A percentile compares a stretch with the other conserved stretches of the same genome.
Conservation (phyloP, 1,140 invertebrate genomes). For the Panagrolaimus sp. region DNA sequence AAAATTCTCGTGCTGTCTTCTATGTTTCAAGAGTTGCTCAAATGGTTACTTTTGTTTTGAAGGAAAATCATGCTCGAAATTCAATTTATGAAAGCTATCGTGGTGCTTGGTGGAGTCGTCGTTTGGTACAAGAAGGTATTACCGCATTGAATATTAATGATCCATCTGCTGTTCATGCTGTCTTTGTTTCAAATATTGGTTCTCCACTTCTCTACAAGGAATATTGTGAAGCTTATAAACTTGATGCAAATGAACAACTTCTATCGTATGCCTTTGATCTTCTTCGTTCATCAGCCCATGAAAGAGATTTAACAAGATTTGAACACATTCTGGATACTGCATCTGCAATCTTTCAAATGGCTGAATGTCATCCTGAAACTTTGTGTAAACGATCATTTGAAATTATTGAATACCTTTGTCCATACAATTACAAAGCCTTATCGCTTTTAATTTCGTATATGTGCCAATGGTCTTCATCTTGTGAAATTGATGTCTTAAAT, state of each 20-base stretch:
- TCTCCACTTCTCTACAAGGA: neutral
- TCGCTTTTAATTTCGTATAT: too few relatives aligned
- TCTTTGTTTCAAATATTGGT: neutral
- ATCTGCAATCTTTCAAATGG: too few relatives aligned
- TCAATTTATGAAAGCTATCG: neutral
- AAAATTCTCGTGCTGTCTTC: conserved; percentile 15
- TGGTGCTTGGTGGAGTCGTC: neutral
- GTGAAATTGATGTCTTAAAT: too few relatives aligned
- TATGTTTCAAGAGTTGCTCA: neutral
- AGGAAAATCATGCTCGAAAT: neutral
- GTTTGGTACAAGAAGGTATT: neutral
- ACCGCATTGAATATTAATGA: neutral
- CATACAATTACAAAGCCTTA: too few relatives aligned
- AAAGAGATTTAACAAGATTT: neutral
- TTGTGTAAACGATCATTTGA: too few relatives aligned
- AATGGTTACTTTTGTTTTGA: neutral
- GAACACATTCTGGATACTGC: neutral
- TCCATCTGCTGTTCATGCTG: neutral
- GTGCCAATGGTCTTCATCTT: too few relatives aligned
- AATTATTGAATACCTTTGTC: too few relatives aligned
- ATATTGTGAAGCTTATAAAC: neutral
- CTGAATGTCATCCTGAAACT: too few relatives aligned
- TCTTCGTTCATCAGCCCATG: neutral
- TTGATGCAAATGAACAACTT: neutral
- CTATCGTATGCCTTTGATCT: neutral